Percentiles rank a stretch among this genome's conserved stretches.
Conservation (phyloP, 2,797 vertebrate genomes). For the Phoeniculus purpureus region DNA sequence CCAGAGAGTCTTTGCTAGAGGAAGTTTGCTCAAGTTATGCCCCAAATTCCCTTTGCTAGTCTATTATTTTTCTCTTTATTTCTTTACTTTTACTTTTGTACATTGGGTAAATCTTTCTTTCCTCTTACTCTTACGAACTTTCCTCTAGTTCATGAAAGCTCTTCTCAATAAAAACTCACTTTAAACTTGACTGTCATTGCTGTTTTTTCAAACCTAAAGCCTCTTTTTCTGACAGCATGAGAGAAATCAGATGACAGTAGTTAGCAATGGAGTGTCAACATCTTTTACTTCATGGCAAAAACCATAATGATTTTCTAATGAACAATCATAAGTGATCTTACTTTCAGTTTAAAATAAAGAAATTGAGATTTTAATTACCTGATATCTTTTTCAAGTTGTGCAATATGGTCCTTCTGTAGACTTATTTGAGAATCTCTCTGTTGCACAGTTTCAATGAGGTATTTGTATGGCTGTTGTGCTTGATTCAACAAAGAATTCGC, state of each 20-base stretch:
- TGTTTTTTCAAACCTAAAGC: neutral
- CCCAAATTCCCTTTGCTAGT: neutral
- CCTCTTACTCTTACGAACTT: neutral
- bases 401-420: constrained; percentile 79
- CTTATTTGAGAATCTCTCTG: constrained; percentile 89
- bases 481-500: constrained; percentile 89
- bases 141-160: neutral
- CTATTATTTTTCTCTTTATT: neutral
- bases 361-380: constrained; percentile 78
- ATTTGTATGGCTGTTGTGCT: constrained; percentile 93
- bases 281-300: neutral
- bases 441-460: constrained; percentile 90
- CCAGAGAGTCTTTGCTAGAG: neutral
- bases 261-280: neutral
- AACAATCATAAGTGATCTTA: neutral
- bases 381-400: constrained; percentile 86
- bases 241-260: neutral
- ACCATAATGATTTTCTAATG: neutral
- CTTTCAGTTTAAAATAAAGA: neutral
- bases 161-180: neutral
- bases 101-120: neutral
- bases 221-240: neutral
- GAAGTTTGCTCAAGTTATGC: neutral
- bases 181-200: neutral
- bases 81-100: neutral